Percentiles rank a stretch among this genome's conserved stretches.
Conservation (phyloP, 2,888 invertebrate species). For the Chalcis sispes region DNA sequence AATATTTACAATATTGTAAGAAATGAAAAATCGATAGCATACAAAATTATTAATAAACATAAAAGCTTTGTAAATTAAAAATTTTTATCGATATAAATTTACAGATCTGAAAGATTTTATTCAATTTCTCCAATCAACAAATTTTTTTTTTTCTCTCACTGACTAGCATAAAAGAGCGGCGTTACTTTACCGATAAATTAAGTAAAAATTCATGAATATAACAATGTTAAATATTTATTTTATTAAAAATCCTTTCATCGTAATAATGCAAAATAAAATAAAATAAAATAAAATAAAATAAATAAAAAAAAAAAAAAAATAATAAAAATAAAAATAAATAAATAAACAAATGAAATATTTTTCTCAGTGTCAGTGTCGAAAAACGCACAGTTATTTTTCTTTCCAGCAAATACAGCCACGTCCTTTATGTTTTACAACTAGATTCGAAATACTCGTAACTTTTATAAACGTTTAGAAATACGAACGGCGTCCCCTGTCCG, state of each 20-base stretch:
- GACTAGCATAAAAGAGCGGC: no score
- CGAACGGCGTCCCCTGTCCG: slow-evolving; percentile 18
- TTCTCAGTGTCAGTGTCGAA: slow-evolving; percentile 47
- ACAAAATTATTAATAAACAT: slow-evolving; percentile 25
- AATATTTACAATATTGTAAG: slow-evolving; percentile 41
- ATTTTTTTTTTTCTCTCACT: no score
- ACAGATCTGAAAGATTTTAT: no score
- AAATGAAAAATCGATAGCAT: slow-evolving; percentile 1
- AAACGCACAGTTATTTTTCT: background rate
- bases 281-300: no score
- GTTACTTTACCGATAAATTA: no score
- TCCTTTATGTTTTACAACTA: slow-evolving; percentile 41
- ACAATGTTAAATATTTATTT: no score
- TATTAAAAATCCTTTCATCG: no score
- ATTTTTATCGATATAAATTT: slow-evolving; percentile 11
- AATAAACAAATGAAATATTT: slow-evolving; percentile 19
- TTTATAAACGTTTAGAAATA: slow-evolving; percentile 51
- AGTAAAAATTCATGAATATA: no score
- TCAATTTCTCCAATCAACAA: no score
- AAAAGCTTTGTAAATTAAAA: slow-evolving; percentile 37
- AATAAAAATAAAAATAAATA: slow-evolving; percentile 2
- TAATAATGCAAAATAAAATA: no score
- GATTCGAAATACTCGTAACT: slow-evolving; percentile 54
- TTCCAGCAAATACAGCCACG: slow-evolving; percentile 16
- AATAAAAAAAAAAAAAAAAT: background rate